phyloP scores from a whole-genome alignment of 2,797 vertebrate genomes.

The Sarcophilus harrisii region DNA sequence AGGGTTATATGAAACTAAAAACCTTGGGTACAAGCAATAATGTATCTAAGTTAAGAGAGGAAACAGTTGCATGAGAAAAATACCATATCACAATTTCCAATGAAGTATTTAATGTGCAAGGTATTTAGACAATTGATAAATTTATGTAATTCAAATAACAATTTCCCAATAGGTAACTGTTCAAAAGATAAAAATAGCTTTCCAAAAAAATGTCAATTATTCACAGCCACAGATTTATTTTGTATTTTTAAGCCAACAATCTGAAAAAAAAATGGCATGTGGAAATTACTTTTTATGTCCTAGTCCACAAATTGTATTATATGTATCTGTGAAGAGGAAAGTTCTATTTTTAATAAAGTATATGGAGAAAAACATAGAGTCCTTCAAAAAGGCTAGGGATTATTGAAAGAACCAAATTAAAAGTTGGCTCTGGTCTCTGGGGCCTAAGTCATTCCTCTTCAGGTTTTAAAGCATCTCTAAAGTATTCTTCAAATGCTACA shows the following conservation, averaged over 20 bases:
- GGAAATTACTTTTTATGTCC: neutral
- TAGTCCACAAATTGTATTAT: neutral
- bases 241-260: neutral
- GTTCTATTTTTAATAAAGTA: neutral
- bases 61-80: neutral
- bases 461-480: neutral
- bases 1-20: neutral
- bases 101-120: neutral
- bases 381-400: neutral
- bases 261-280: neutral
- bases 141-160: neutral
- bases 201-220: neutral
- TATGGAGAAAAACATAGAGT: neutral
- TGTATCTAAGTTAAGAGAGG: neutral
- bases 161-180: neutral
- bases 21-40: neutral
- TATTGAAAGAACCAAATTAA: neutral
- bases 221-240: neutral
- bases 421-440: neutral
- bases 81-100: neutral
- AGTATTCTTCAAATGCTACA: constrained; percentile 23
- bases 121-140: neutral
- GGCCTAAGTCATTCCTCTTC: neutral
- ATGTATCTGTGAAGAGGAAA: neutral
- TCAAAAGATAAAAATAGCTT: neutral